phyloP scores from a whole-genome alignment of 92 coral and sea anemone genomes.

The Epizoanthus illoricatus region DNA sequence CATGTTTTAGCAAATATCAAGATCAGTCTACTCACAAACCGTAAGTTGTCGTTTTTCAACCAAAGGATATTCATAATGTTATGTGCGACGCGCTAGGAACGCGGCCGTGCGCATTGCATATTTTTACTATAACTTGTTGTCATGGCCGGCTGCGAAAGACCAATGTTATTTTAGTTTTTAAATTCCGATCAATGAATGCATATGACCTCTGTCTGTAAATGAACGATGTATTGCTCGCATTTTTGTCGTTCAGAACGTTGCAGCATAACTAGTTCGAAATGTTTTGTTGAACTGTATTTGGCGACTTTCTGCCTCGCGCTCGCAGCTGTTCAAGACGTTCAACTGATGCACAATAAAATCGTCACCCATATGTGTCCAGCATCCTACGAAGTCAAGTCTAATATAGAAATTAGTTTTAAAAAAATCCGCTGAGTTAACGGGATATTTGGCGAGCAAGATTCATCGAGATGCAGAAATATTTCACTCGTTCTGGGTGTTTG shows the following conservation, averaged over 20 bases:
- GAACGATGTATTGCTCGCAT: neutral
- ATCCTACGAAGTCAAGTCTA: too few relatives aligned
- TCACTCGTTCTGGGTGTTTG: neutral
- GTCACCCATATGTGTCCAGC: too few relatives aligned
- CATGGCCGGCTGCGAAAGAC: neutral
- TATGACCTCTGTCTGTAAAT: neutral
- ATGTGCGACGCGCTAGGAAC: neutral
- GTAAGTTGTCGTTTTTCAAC: neutral
- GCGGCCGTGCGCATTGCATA: neutral
- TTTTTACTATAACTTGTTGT: neutral
- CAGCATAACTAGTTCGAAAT: too few relatives aligned
- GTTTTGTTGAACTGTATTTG: too few relatives aligned
- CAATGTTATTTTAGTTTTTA: neutral
- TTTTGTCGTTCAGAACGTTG: too few relatives aligned
- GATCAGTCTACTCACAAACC: neutral
- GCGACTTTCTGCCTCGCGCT: too few relatives aligned
- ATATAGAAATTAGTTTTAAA: too few relatives aligned
- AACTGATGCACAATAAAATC: too few relatives aligned
- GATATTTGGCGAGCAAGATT: neutral
- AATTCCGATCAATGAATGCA: too few relatives aligned
- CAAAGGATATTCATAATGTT: neutral
- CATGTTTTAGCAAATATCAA: neutral
- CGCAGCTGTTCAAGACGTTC: too few relatives aligned
- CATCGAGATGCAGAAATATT: neutral
- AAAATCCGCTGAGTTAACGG: too few relatives aligned